Conservation (phyloP, 2,888 invertebrate genomes). For the Megalurothrips usitatus region DNA sequence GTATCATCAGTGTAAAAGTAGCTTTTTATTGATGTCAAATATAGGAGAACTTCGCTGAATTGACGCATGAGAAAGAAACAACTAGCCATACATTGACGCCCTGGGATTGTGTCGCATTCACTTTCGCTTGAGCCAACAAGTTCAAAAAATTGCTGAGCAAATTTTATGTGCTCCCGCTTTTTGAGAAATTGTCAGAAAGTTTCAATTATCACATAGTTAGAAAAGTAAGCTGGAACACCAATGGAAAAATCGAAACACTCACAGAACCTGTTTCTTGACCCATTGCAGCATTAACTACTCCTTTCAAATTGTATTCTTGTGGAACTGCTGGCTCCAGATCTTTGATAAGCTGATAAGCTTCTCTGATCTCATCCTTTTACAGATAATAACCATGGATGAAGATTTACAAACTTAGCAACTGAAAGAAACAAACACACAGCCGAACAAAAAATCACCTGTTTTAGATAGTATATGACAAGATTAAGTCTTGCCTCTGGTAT, state of each 20-base stretch:
- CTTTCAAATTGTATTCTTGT: constrained; percentile 93
- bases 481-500: constrained; percentile 96
- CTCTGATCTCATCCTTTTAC: constrained; percentile 67
- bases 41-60: constrained; percentile 94
- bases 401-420: not conserved
- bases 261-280: constrained; percentile 91
- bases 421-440: not conserved
- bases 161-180: constrained; percentile 88
- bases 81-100: constrained; percentile 97
- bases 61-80: constrained; percentile 91
- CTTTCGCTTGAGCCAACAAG: constrained; percentile 93
- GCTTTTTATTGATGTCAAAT: constrained; percentile 94
- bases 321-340: constrained; percentile 90
- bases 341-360: constrained; percentile 83
- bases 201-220: constrained; percentile 25
- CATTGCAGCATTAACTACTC: constrained; percentile 88
- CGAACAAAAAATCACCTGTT: constrained; percentile 51
- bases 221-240: constrained; percentile 18
- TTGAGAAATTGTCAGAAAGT: constrained; percentile 11
- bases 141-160: constrained; percentile 94
- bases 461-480: constrained; percentile 88
- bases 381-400: not conserved
- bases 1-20: constrained; percentile 87
- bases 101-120: constrained; percentile 96
- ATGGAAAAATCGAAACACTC: constrained; percentile 44